phyloP scores from a whole-genome alignment of 1,140 invertebrate species.

The Trichomalopsis sarcophagae region DNA sequence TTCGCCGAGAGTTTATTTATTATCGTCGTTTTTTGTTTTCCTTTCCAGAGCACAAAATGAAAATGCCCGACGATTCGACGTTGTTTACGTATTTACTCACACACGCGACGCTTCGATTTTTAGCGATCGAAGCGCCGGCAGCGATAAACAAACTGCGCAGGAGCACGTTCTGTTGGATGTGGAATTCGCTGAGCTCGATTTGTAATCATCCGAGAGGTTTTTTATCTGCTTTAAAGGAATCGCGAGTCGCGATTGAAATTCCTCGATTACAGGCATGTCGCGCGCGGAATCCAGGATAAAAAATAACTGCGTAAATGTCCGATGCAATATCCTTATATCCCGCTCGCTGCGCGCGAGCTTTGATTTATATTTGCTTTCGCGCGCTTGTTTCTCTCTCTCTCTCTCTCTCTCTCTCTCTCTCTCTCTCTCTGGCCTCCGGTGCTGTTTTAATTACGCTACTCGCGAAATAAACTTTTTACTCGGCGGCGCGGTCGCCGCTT shows the following conservation, averaged over 20 bases:
- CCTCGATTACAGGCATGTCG: background rate
- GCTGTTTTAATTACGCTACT: background rate
- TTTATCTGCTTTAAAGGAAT: no score
- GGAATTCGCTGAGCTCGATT: background rate
- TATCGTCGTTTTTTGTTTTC: no score
- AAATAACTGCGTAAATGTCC: background rate
- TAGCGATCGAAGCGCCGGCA: no score
- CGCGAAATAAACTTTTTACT: background rate
- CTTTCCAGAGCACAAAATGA: background rate
- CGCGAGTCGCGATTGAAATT: background rate
- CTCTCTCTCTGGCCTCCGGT: background rate
- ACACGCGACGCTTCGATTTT: background rate
- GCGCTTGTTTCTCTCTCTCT: background rate
- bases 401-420: no score
- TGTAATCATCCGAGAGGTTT: background rate
- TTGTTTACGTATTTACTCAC: background rate
- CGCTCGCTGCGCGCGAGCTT: background rate
- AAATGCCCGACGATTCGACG: background rate
- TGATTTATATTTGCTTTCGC: background rate
- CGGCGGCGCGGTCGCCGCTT: background rate
- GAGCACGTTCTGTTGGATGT: background rate
- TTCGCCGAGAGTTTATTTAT: background rate
- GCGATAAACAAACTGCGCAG: background rate
- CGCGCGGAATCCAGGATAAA: background rate
- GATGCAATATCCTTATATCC: background rate